These are phyloP conservation scores for Netelia virgata DNA, from an alignment of 2,888 invertebrate species.

Conservation along the genomic window DNA sequence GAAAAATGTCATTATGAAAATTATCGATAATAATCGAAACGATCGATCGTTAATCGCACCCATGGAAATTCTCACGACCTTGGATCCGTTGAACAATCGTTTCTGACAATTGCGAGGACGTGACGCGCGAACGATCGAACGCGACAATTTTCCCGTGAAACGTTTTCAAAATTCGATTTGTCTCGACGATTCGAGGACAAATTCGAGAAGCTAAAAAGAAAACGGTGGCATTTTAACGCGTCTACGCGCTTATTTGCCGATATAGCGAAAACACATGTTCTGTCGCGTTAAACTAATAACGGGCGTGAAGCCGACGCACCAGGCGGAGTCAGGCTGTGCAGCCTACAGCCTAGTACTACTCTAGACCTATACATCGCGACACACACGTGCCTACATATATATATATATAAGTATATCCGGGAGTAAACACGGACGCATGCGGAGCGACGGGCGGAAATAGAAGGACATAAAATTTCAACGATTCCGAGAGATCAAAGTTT, in stretches of 20 bases:
- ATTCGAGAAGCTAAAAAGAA: not conserved
- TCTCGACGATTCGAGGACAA: too few relatives aligned
- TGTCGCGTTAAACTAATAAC: slow-evolving; percentile 21
- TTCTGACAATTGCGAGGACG: too few relatives aligned
- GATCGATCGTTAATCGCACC: too few relatives aligned
- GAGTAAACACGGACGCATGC: slow-evolving; percentile 25
- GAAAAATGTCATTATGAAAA: too few relatives aligned
- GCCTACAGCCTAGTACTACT: not conserved
- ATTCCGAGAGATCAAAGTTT: slow-evolving; percentile 67
- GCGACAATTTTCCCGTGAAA: too few relatives aligned
- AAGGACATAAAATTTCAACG: slow-evolving; percentile 69
- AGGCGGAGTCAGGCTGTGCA: slow-evolving; percentile 27
- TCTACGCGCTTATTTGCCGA: slow-evolving; percentile 27
- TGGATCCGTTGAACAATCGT: too few relatives aligned
- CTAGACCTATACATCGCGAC: not conserved
- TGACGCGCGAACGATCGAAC: too few relatives aligned
- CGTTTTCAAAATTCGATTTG: too few relatives aligned
- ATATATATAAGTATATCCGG: not conserved
- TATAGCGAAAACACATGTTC: slow-evolving; percentile 36
- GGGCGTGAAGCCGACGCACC: slow-evolving; percentile 11
- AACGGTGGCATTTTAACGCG: not conserved
- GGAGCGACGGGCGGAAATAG: slow-evolving; percentile 50
- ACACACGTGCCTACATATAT: not conserved
- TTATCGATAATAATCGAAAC: too few relatives aligned
- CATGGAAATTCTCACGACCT: too few relatives aligned